Conservation (phyloP, 2,113 vertebrate genomes). For the Hippolais icterina region DNA sequence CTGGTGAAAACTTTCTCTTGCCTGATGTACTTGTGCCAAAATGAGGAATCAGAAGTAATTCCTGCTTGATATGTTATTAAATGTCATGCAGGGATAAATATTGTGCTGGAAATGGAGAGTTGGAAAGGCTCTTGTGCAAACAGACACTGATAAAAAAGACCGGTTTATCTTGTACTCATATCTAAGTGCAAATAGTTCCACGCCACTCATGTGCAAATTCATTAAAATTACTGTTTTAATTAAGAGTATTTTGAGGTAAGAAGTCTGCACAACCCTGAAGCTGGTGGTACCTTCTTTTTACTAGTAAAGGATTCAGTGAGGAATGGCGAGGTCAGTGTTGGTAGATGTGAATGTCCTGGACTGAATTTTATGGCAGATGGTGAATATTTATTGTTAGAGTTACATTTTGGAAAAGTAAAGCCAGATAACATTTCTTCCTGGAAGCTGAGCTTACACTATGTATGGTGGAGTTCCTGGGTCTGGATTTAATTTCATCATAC, state of each 20-base stretch:
- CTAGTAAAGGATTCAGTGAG: neutral
- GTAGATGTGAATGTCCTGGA: neutral
- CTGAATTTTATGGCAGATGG: neutral
- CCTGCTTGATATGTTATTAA: neutral
- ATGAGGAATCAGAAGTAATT: neutral
- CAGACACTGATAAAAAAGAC: neutral
- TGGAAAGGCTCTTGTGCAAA: slow-evolving; percentile 10
- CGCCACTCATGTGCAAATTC: neutral
- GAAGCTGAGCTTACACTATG: neutral
- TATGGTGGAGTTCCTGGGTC: neutral
- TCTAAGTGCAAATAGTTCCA: slow-evolving; percentile 1
- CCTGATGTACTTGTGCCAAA: neutral
- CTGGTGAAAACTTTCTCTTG: neutral
- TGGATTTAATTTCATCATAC: neutral
- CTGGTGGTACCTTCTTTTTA: neutral
- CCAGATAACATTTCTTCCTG: neutral
- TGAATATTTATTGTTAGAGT: neutral
- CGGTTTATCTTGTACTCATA: neutral
- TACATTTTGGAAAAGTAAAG: neutral
- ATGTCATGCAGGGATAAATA: neutral
- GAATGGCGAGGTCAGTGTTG: neutral
- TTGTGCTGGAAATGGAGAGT: neutral
- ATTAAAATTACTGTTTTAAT: slow-evolving; percentile 4
- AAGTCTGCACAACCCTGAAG: neutral
- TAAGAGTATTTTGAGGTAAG: neutral